These are phyloP conservation scores for Catharus ustulatus DNA, from an alignment of 2,797 vertebrate genomes.

Conservation along the genomic window DNA sequence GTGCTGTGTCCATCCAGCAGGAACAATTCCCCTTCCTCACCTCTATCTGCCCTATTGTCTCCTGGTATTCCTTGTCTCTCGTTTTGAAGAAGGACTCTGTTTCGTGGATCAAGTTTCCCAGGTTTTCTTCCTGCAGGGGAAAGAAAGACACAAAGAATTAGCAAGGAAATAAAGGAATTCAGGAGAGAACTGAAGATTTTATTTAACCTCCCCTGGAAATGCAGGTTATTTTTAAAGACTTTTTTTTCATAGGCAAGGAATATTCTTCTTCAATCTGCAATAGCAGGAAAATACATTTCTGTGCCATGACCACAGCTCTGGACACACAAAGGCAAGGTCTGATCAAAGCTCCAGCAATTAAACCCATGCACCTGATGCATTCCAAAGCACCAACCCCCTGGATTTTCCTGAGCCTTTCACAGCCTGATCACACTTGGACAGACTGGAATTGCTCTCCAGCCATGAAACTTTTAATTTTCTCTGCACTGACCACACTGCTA, in stretches of 20 bases:
- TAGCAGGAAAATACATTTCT: background rate
- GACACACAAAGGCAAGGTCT: background rate
- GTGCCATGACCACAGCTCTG: background rate
- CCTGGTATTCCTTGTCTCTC: conserved; percentile 96
- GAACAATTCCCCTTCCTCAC: conserved; percentile 71
- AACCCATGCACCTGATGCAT: background rate
- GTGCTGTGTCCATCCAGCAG: background rate
- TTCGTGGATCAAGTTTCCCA: conserved; percentile 95
- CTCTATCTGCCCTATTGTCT: conserved; percentile 98
- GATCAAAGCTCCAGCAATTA: background rate
- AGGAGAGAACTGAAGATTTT: background rate
- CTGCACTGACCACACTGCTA: background rate
- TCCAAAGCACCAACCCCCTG: background rate
- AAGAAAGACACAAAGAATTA: background rate
- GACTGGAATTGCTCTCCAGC: background rate
- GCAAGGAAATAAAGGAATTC: background rate
- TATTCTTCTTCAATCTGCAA: background rate
- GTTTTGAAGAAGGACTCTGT: conserved; percentile 96
- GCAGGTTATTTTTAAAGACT: background rate
- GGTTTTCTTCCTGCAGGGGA: conserved; percentile 87
- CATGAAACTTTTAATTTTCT: background rate
- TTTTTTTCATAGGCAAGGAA: background rate
- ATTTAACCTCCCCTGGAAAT: background rate
- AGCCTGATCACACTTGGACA: background rate
- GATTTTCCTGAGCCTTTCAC: background rate